Evolutionary conservation across 2,797 vertebrate genomes (phyloP), one percentile per base, ranked within the genome.

Genomic region (Chloroceryle amazona): DNA sequence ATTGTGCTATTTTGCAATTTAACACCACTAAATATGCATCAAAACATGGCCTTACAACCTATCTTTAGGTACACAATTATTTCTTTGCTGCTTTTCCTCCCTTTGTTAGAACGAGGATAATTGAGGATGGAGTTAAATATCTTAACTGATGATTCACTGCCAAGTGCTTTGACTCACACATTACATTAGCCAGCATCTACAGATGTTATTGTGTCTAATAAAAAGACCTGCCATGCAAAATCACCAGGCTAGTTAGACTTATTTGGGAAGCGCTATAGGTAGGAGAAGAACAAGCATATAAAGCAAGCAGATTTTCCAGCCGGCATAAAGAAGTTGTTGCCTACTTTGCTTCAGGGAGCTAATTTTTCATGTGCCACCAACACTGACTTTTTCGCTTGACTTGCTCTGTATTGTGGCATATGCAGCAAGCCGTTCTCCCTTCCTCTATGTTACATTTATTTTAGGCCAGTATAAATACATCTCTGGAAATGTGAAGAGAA

Each of bases 341-440:
- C 81, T 95, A 15, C 71, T 96, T 96, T 93, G 95, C 96, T 96
- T 62, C 86, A 92, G 96, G 95, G 96, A 86, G 42, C 55, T 95
- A 86, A 96, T 97, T 95, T 97, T 97, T 97, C 92, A 96, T 97
- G 96, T 97, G 96, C 95, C 95, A 96, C 96, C 96, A 95, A 95
- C 94, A 86, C 62, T 94, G 94, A 22, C 92, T 96, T 86, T 96
- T 86, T 90, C 7, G 22, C 96, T 96, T 95, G 95, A 96, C 88
- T 96, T 92, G 92, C 14, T 94, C 86, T 93, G 92, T 75, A 70
- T 73, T 93, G 93, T 96, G 95, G 92, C 95, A 96, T 95, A 96
- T 96, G 95, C 92, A 93, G 86, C 86, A 72, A 95, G 86, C 92
- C 28, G 5, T 41, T 79, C 83, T 85, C 83, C 92, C 31, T 90